These are phyloP conservation scores for Leptinotarsa undecemlineata DNA, from an alignment of 1,140 invertebrate species.

Conservation along the genomic window DNA sequence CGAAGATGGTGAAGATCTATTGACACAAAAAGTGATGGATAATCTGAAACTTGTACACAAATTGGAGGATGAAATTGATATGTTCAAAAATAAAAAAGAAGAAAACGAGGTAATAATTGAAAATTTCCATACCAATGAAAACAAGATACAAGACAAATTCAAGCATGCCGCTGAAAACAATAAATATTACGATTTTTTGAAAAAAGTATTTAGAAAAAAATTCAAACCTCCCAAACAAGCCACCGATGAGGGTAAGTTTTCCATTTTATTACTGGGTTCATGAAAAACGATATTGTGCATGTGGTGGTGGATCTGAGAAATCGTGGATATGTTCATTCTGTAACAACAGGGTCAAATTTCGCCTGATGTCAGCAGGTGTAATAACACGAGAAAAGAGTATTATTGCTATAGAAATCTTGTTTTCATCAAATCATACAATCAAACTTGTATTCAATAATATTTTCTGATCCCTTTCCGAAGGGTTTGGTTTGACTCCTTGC, in stretches of 20 bases:
- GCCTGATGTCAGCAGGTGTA: too few relatives aligned
- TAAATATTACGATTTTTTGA: conserved; percentile 74
- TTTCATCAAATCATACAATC: too few relatives aligned
- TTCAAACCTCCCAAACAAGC: conserved; percentile 62
- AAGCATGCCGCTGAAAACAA: conserved; percentile 66
- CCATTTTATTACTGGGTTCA: too few relatives aligned
- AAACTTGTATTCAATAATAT: too few relatives aligned
- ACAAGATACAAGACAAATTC: conserved; percentile 53
- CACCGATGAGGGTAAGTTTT: conserved; percentile 50
- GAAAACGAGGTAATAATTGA: conserved; percentile 36
- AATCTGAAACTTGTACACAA: conserved; percentile 64
- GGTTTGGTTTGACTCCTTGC: too few relatives aligned
- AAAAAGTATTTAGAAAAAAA: conserved; percentile 78
- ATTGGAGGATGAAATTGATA: conserved; percentile 50
- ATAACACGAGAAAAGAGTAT: neutral
- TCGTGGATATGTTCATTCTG: too few relatives aligned
- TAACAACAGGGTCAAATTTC: too few relatives aligned
- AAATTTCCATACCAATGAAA: conserved; percentile 40
- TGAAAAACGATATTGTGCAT: too few relatives aligned
- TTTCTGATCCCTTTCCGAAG: too few relatives aligned
- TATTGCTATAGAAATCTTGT: neutral
- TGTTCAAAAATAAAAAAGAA: conserved; percentile 29
- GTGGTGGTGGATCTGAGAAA: too few relatives aligned
- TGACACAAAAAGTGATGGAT: conserved; percentile 61
- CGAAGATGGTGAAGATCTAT: conserved; percentile 70